Evolutionary conservation across 2,797 vertebrate species (phyloP).

Genomic region (Amblyraja radiata): DNA sequence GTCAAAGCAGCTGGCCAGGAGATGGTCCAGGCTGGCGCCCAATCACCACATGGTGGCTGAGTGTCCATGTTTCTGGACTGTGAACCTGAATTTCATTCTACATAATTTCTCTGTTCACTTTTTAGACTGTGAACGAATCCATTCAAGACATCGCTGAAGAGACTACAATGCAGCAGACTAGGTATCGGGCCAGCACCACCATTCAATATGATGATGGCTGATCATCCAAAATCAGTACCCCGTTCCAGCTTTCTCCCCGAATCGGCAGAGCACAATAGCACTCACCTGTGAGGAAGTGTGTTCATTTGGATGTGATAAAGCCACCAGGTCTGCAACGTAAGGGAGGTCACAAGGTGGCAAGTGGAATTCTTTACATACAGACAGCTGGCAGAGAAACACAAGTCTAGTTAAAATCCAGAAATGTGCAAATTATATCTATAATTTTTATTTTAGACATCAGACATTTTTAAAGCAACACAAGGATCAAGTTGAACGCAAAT

Average conservation of each 20-base stretch:
- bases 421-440: neutral
- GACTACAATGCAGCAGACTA: neutral
- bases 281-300: slow-evolving; percentile 64
- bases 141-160: neutral
- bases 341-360: slow-evolving; percentile 72
- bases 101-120: neutral
- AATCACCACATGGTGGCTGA: neutral
- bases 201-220: no score
- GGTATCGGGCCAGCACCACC: no score
- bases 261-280: neutral
- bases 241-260: no score
- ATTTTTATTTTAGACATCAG: neutral
- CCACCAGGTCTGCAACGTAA: slow-evolving; percentile 72
- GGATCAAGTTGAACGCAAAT: neutral
- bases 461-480: neutral
- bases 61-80: neutral
- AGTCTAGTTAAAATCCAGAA: neutral
- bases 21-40: neutral
- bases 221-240: no score
- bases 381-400: slow-evolving; percentile 61
- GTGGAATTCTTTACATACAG: slow-evolving; percentile 87
- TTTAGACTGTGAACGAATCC: neutral
- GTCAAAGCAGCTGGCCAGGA: neutral
- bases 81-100: neutral
- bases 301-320: slow-evolving; percentile 62